These are phyloP conservation scores for Pentalonia nigronervosa DNA, from an alignment of 1,140 invertebrate genomes.

Conservation along the genomic window DNA sequence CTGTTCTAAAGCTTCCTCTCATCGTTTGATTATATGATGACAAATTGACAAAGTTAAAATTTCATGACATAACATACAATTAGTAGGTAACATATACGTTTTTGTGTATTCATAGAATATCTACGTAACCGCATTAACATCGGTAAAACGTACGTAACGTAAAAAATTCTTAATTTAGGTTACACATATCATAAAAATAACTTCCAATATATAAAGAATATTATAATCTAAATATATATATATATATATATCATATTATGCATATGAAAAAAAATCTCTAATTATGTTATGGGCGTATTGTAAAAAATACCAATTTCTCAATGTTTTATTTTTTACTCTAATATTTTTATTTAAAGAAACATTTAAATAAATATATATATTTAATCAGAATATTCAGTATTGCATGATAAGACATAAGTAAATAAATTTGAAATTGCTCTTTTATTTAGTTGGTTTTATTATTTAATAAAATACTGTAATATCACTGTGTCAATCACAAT, in stretches of 20 bases:
- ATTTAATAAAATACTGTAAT: neutral
- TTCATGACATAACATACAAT: neutral
- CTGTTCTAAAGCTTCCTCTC: neutral
- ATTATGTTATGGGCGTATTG: neutral
- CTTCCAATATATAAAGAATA: neutral
- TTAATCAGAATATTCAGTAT: neutral
- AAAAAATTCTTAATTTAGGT: neutral
- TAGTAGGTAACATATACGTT: neutral
- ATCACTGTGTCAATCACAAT: neutral
- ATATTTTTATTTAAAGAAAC: neutral
- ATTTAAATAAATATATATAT: neutral
- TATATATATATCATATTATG: neutral
- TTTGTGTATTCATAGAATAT: neutral
- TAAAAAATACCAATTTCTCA: neutral
- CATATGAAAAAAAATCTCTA: neutral
- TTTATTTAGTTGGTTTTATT: neutral
- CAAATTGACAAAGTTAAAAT: neutral
- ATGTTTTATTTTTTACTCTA: neutral
- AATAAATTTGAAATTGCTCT: neutral
- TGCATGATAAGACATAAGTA: neutral
- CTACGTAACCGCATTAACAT: neutral
- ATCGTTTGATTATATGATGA: neutral
- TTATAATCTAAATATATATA: neutral
- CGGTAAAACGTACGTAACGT: neutral
- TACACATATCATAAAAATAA: neutral